Percentiles rank a stretch among this genome's conserved stretches.
phyloP scores from a whole-genome alignment of 2,797 vertebrate genomes.

The Chelmon rostratus region DNA sequence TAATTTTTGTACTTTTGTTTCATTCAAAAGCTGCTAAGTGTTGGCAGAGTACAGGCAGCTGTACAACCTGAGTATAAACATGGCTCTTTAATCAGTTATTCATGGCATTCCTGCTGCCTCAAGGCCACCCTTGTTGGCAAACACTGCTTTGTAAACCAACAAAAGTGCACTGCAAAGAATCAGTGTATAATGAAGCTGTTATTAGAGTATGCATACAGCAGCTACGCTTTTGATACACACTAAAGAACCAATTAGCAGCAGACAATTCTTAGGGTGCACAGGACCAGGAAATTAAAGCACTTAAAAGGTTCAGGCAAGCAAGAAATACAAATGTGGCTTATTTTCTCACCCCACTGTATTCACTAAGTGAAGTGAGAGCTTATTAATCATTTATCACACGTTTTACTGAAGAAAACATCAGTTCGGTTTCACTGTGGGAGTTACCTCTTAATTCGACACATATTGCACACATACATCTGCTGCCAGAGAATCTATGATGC shows the following conservation, averaged over 20 bases:
- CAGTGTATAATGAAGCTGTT: constrained; percentile 68
- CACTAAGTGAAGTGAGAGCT: background rate
- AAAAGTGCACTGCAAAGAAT: constrained; percentile 61
- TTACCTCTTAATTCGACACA: background rate
- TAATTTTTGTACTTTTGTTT: constrained; percentile 30
- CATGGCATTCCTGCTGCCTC: constrained; percentile 59
- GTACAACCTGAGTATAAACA: constrained; percentile 54
- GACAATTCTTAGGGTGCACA: constrained; percentile 55
- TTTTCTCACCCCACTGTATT: constrained; percentile 31
- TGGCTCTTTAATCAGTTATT: constrained; percentile 69
- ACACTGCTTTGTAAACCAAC: constrained; percentile 66
- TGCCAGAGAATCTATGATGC: background rate
- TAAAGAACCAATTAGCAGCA: constrained; percentile 70
- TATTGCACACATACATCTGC: background rate
- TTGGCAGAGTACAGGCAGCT: constrained; percentile 41
- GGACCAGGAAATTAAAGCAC: constrained; percentile 63
- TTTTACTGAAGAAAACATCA: background rate
- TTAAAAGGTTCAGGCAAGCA: constrained; percentile 47
- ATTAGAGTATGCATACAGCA: constrained; percentile 58
- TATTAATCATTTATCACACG: constrained; percentile 17
- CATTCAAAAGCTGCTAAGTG: constrained; percentile 26
- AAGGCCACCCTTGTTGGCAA: constrained; percentile 65
- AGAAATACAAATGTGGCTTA: constrained; percentile 57
- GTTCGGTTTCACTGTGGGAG: background rate
- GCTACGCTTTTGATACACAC: constrained; percentile 56